Conservation (phyloP, 2,113 vertebrate genomes). For the Ptilonorhynchus violaceus region DNA sequence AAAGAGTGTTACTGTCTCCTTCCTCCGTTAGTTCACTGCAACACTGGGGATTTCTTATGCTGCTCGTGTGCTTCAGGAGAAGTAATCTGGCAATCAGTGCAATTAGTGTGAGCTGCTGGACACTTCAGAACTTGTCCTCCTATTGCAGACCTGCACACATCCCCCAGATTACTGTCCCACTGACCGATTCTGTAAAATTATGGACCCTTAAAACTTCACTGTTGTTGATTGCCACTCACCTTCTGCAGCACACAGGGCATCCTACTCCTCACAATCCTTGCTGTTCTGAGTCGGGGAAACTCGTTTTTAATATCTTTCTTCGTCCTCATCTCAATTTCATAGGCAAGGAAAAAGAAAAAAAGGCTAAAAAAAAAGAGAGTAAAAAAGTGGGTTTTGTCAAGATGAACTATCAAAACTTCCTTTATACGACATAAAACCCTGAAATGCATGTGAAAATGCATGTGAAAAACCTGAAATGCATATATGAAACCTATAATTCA, state of each 20-base stretch:
- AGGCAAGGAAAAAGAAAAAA: background rate
- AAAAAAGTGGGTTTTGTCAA: background rate
- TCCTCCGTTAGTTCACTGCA: background rate
- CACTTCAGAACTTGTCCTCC: background rate
- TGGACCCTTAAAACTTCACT: background rate
- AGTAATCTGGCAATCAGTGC: background rate
- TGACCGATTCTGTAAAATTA: background rate
- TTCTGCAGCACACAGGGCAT: background rate
- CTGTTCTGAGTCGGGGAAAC: background rate
- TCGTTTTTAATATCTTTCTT: background rate
- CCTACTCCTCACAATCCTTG: background rate
- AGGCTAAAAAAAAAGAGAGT: background rate
- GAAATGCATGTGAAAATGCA: background rate
- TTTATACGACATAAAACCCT: background rate
- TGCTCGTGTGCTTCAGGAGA: background rate
- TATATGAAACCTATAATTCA: conserved; percentile 34
- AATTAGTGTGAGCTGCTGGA: background rate
- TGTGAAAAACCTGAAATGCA: too few relatives aligned
- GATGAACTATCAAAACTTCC: background rate
- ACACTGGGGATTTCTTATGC: background rate
- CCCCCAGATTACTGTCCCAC: background rate
- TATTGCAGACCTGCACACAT: background rate
- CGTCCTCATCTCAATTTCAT: background rate
- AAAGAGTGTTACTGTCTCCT: background rate
- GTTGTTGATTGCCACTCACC: background rate